Evolutionary conservation across 2,797 vertebrate species (phyloP).

Genomic region (Myiothlypis chrysogaster): DNA sequence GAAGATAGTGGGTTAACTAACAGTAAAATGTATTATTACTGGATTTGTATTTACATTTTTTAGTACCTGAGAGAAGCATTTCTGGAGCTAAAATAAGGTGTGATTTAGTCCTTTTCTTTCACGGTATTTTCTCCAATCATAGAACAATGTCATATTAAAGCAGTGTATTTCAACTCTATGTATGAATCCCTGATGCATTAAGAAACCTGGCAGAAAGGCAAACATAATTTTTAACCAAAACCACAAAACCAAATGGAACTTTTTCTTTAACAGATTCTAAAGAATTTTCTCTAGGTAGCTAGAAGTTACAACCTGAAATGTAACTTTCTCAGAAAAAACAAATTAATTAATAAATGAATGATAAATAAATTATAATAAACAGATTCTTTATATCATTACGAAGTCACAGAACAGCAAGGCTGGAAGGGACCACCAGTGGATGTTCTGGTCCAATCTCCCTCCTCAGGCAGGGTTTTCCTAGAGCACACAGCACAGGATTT

Average conservation of each 20-base stretch:
- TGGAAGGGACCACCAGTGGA: fast-evolving
- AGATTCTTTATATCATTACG: neutral
- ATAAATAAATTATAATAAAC: neutral
- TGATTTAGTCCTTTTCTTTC: neutral
- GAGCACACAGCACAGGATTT: neutral
- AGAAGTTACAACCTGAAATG: neutral
- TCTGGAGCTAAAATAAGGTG: neutral
- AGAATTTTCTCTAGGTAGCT: neutral
- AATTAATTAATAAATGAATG: neutral
- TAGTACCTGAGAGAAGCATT: neutral
- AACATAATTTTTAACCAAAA: neutral
- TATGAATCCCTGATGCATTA: neutral
- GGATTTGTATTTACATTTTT: neutral
- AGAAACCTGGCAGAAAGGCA: neutral
- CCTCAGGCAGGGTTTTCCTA: no score
- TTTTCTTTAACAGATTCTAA: neutral
- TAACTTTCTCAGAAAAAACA: neutral
- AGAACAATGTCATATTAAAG: neutral
- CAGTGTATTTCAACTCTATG: neutral
- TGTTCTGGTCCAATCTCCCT: neutral
- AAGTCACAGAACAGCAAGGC: neutral
- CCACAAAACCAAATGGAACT: neutral
- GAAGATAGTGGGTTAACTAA: neutral
- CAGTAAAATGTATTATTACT: neutral
- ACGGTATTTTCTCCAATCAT: neutral